Conservation (phyloP, 2,797 vertebrate species). For the Sebastes baramenuke region DNA sequence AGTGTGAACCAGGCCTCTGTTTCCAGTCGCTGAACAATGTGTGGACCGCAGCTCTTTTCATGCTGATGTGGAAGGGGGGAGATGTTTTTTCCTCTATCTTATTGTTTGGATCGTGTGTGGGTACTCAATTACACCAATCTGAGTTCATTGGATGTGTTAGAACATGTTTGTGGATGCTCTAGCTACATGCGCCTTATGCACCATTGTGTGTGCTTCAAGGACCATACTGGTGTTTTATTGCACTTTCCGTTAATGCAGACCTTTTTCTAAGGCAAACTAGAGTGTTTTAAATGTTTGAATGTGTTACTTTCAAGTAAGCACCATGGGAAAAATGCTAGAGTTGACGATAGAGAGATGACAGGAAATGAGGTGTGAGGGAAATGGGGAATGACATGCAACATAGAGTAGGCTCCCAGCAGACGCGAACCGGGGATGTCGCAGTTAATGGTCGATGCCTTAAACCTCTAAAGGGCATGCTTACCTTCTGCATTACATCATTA, state of each 20-base stretch:
- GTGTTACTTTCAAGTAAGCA: neutral
- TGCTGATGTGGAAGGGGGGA: slow-evolving; percentile 9
- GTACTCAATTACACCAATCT: slow-evolving; percentile 12
- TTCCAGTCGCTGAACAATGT: slow-evolving; percentile 56
- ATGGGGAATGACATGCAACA: neutral
- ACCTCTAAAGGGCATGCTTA: neutral
- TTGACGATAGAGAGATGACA: neutral
- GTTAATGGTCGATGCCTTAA: neutral
- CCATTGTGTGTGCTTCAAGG: neutral
- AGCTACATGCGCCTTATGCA: neutral
- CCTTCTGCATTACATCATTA: neutral
- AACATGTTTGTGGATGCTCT: neutral
- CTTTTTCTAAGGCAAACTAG: neutral
- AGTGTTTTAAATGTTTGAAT: neutral
- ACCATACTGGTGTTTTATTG: neutral
- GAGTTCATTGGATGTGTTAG: slow-evolving; percentile 8
- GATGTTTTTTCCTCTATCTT: neutral
- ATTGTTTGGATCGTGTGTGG: slow-evolving; percentile 18
- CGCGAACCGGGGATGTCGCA: neutral
- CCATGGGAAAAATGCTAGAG: neutral
- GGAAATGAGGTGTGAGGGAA: neutral
- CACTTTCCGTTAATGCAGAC: neutral
- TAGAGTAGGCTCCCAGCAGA: neutral
- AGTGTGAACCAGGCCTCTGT: slow-evolving; percentile 49
- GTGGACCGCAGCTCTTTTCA: slow-evolving; percentile 28